A percentile compares a stretch with the other conserved stretches of the same genome.
Evolutionary conservation across 2,113 vertebrate genomes (phyloP).

Genomic region (Atrichornis clamosus): DNA sequence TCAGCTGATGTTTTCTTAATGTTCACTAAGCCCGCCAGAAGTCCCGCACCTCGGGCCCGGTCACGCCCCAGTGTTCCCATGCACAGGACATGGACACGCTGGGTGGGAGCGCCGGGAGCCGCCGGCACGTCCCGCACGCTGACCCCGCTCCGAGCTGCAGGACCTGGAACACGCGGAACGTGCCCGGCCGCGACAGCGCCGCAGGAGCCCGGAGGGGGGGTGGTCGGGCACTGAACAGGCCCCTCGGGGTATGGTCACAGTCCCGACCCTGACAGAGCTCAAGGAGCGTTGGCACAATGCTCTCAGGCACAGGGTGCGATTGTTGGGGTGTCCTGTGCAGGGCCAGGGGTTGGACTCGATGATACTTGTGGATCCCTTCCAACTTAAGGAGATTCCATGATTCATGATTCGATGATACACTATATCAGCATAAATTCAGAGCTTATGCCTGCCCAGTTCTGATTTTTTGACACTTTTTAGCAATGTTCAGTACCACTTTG

Average conservation of each 20-base stretch:
- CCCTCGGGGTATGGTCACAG: neutral
- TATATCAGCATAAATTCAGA: neutral
- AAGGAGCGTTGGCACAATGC: neutral
- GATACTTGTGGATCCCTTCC: neutral
- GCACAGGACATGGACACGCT: rapidly evolving
- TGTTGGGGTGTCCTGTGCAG: neutral
- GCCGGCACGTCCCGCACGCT: neutral
- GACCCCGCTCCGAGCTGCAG: neutral
- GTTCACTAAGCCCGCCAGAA: neutral
- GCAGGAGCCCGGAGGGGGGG: neutral
- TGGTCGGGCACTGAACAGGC: rapidly evolving
- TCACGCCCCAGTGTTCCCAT: rapidly evolving
- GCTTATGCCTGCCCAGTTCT: neutral
- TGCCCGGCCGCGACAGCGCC: neutral
- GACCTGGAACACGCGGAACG: rapidly evolving
- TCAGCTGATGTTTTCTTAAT: neutral
- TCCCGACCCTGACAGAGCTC: neutral
- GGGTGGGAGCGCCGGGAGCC: neutral
- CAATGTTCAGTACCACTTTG: rapidly evolving
- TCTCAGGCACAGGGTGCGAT: neutral
- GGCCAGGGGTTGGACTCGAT: neutral
- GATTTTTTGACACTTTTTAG: neutral
- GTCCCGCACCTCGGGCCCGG: neutral
- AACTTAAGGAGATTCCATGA: neutral
- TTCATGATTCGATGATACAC: neutral